phyloP scores from a whole-genome alignment of 2,888 invertebrate species.

The Urechis unicinctus region DNA sequence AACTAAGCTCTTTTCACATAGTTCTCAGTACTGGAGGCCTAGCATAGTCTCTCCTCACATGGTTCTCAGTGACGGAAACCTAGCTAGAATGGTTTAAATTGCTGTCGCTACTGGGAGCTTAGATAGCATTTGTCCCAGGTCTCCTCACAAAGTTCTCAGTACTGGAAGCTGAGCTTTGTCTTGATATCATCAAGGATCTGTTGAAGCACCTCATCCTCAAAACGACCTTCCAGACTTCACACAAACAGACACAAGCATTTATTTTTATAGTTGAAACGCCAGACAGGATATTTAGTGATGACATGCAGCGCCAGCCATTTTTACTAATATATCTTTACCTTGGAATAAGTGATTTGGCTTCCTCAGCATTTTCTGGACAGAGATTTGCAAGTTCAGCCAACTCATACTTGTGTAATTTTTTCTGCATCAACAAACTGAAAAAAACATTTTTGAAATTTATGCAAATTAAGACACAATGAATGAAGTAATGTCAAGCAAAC shows the following conservation, averaged over 20 bases:
- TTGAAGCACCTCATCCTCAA: conserved; percentile 96
- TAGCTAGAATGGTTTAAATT: too few relatives aligned
- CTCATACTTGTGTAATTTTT: conserved; percentile 90
- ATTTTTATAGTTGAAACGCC: background rate
- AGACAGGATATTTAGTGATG: background rate
- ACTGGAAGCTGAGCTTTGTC: conserved; percentile 95
- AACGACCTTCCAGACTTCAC: conserved; percentile 82
- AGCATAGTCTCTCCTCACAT: conserved; percentile 96
- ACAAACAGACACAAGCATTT: conserved; percentile 13
- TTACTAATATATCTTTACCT: too few relatives aligned
- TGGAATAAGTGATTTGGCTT: conserved; percentile 94
- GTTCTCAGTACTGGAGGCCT: conserved; percentile 88
- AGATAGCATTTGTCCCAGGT: too few relatives aligned
- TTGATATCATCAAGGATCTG: conserved; percentile 95
- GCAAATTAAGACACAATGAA: too few relatives aligned
- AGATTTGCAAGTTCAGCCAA: conserved; percentile 93
- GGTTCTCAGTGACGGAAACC: too few relatives aligned
- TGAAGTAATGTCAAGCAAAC: too few relatives aligned
- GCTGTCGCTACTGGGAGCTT: too few relatives aligned
- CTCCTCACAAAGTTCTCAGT: too few relatives aligned
- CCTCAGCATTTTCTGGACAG: conserved; percentile 98
- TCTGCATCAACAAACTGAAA: conserved; percentile 80
- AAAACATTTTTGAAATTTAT: background rate
- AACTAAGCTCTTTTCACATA: too few relatives aligned
- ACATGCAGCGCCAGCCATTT: too few relatives aligned